Evolutionary conservation across 2,797 vertebrate genomes (phyloP), one percentile per base, ranked within the genome.

Genomic region (Echeneis naucrates): DNA sequence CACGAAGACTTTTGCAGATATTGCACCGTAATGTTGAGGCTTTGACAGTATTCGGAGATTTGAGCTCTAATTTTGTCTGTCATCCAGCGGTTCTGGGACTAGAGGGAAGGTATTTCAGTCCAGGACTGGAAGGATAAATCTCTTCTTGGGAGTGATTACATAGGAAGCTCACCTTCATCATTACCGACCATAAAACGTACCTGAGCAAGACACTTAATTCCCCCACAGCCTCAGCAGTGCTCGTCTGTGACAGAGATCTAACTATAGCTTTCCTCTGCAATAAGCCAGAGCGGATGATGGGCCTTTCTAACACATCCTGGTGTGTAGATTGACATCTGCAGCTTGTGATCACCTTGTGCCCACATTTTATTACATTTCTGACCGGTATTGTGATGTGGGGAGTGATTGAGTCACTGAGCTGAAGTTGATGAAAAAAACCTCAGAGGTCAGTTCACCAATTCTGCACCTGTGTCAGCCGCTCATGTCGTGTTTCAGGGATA

Each of bases 121-220:
- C 2, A 16, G 19, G n/a, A 14, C 51, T 12, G 10, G 30, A 30
- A 26, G 33, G 35, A 56, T 67, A 52, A 54, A 54, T 42, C 38
- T 58, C 38, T 42, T 48, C 21, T 40, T 38, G 44, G n/a, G 60
- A 53, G 37, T 63, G 45, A 63, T 68, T 78, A 52, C 61, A 51
- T 32, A 44, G 42, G 35, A 56, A 14, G 59, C 12, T 17, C 33
- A 23, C 57, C 38, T 44, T 9, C 33, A 47, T 58, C 62, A 63
- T 48, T 58, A 56, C 37, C 51, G 12, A 23, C 47, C 59, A 35
- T 50, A 59, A 52, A 64, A 60, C 40, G 16, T 45, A 30, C 30
- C 44, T 13, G 24, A 17, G 52, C 37, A 6, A 37, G 23, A 19
- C 2, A 1, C 21, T 54, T 14, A 19, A 19, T 27, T 27, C 23